Conservation (phyloP, 1,140 invertebrate genomes). For the Dysdera silvatica region DNA sequence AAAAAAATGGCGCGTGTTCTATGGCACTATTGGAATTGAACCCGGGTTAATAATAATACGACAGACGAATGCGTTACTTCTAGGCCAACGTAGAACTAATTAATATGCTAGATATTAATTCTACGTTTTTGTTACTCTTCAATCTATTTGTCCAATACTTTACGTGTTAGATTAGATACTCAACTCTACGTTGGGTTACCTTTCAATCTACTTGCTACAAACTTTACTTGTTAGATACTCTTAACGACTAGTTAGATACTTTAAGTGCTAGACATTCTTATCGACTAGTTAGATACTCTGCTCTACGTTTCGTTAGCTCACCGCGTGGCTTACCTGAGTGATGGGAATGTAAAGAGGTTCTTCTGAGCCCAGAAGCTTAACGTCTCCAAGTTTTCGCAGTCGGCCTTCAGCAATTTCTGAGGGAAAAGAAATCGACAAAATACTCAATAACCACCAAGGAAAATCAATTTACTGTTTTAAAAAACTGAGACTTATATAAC, state of each 20-base stretch:
- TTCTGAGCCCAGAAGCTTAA: conserved; percentile 51
- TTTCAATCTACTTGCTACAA: background rate
- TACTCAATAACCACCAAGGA: too few species aligned
- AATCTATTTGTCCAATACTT: background rate
- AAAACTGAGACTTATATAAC: too few species aligned
- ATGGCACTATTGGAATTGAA: too few species aligned
- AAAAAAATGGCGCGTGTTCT: too few species aligned
- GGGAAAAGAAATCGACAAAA: background rate
- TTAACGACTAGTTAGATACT: background rate
- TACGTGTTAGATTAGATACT: background rate
- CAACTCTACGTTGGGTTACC: background rate
- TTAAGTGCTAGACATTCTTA: background rate
- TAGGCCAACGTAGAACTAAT: too few species aligned
- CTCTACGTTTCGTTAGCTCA: too few species aligned
- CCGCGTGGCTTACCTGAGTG: conserved; percentile 61
- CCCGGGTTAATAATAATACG: too few species aligned
- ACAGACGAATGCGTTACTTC: too few species aligned
- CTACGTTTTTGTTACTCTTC: too few species aligned
- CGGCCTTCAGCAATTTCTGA: conserved; percentile 58
- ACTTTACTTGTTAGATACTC: background rate
- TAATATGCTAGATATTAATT: too few species aligned
- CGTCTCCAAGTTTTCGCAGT: conserved; percentile 56
- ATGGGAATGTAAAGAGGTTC: conserved; percentile 68
- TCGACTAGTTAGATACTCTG: too few species aligned
- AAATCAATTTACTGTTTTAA: too few species aligned